phyloP scores from a whole-genome alignment of 1,140 invertebrate genomes.

The Camponotus floridanus region DNA sequence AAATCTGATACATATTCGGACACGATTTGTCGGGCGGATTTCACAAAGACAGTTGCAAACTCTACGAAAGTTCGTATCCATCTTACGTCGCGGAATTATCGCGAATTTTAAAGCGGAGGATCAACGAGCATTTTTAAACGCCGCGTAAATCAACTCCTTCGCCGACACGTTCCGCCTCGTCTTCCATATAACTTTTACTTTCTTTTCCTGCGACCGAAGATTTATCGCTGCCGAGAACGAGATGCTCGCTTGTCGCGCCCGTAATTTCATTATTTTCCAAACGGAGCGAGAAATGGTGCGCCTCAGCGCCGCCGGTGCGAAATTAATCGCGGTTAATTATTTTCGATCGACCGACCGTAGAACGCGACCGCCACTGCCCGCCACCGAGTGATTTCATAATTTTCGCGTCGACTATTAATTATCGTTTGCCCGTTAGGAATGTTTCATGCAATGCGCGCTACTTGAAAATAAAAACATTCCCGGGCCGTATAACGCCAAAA shows the following conservation, averaged over 20 bases:
- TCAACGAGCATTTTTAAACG: constrained; percentile 28
- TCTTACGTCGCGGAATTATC: constrained; percentile 25
- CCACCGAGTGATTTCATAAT: constrained; percentile 48
- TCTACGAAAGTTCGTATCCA: constrained; percentile 6
- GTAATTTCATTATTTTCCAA: constrained; percentile 58
- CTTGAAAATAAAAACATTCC: constrained; percentile 36
- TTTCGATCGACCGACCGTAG: constrained; percentile 35
- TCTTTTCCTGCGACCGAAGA: constrained; percentile 24
- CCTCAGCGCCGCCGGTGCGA: constrained; percentile 2
- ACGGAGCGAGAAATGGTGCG: constrained; percentile 28
- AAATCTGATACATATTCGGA: not conserved
- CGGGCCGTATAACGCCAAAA: constrained; percentile 9
- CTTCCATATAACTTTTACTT: constrained; percentile 50
- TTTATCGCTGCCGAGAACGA: constrained; percentile 47
- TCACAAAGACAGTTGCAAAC: not conserved
- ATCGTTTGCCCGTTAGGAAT: constrained; percentile 36
- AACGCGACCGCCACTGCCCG: not conserved
- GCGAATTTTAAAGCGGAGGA: constrained; percentile 13
- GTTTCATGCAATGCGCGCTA: not conserved
- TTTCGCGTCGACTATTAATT: constrained; percentile 51
- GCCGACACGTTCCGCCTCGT: not conserved
- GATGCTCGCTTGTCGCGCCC: constrained; percentile 48
- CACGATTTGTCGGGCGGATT: constrained; percentile 6
- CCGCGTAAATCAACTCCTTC: constrained; percentile 44
- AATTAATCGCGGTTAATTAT: constrained; percentile 63